Evolutionary conservation across 2,113 vertebrate species (phyloP), one percentile per base, ranked within the genome.

Genomic region (Symphodus melops): DNA sequence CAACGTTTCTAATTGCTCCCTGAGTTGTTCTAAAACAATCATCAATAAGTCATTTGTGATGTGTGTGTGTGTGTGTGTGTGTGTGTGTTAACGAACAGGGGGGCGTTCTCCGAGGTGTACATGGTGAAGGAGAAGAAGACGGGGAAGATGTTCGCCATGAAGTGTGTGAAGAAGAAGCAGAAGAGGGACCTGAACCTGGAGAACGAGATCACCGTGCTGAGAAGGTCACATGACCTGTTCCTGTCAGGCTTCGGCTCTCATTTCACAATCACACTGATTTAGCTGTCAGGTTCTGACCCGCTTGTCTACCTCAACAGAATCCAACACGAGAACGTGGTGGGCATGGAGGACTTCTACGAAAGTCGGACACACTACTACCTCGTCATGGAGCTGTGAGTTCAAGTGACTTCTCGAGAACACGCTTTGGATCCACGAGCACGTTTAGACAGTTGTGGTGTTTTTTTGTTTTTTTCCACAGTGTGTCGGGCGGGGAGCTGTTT

Each of bases 41-140:
- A 72, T 60, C 16, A 44, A 16, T 41, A 42, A 49, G 28, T 54
- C 16, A 36, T 13, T 44, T 4, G 23, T 11, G n/a, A 3, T 55
- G 28, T 81, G 63, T 71, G 11, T 79, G 19, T 72, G 61, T 81
- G 44, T 64, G 63, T 71, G 11, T 55, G 28, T 81, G 63, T 71
- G 11, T 79, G 19, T 72, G 61, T 81, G 44, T 64, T 60, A 0
- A 6, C 62, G 3, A 57, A 12, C 92, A 99, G 98, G 57, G 98
- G 98, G 2, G 98, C 98, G 2, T 99, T 99, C 88, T 98, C 98
- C 0, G 97, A 99, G 64, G 98, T 99, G 8, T 98, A 94, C 94
- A 95, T 99, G 84, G 98, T 98, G 87, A 98, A 97, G 80, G 97
- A 99, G 77, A 96, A 94, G 70, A 93, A 95, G 85, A 97, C 97